These are phyloP conservation scores for Sturnira hondurensis DNA, from an alignment of 2,113 vertebrate species.

Conservation along the genomic window DNA sequence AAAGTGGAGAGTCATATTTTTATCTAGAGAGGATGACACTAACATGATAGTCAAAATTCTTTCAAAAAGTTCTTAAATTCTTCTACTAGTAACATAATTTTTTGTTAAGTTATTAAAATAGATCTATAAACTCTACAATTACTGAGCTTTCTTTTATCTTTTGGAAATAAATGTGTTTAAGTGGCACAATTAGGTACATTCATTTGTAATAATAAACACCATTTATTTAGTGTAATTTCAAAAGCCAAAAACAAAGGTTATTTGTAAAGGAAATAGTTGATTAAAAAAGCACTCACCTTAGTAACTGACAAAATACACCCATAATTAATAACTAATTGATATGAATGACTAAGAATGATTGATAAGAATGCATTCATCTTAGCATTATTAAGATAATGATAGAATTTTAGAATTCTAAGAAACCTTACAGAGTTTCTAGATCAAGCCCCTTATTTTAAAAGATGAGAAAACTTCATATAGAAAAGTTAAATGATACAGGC, in stretches of 20 bases:
- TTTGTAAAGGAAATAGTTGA: neutral
- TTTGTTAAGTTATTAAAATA: neutral
- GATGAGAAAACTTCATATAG: neutral
- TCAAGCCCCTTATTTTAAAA: neutral
- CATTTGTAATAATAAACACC: neutral
- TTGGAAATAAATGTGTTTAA: neutral
- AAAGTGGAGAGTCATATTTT: neutral
- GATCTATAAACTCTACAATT: neutral
- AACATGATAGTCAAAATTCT: neutral
- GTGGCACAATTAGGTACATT: neutral
- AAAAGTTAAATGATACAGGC: neutral
- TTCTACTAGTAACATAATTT: neutral
- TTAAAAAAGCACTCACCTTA: neutral
- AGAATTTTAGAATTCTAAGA: neutral
- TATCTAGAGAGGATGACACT: neutral
- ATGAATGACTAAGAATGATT: neutral
- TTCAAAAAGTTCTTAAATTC: neutral
- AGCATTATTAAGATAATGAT: neutral
- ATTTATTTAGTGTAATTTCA: neutral
- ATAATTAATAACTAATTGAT: neutral
- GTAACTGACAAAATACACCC: neutral
- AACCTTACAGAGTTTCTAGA: neutral
- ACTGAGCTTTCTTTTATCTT: neutral
- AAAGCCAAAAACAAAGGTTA: constrained; percentile 6
- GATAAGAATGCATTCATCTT: neutral